Evolutionary conservation across 2,888 invertebrate genomes (phyloP).

Genomic region (Herminia tarsipennalis): DNA sequence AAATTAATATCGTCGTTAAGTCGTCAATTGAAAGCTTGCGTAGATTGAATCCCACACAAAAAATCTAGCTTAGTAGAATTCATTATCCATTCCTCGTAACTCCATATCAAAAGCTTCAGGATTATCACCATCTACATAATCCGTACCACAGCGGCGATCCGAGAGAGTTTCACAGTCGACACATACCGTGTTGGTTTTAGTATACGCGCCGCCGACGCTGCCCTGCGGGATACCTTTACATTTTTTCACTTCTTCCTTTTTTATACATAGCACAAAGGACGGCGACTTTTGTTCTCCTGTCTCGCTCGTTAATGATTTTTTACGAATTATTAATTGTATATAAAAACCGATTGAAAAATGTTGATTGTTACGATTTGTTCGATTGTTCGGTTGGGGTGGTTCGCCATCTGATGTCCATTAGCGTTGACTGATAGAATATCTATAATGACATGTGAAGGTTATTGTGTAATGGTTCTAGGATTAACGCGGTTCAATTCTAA

Average conservation of each 20-base stretch:
- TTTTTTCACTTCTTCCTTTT: slow-evolving; percentile 62
- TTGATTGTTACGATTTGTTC: slow-evolving; percentile 67
- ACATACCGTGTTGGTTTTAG: slow-evolving; percentile 78
- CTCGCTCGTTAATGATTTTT: slow-evolving; percentile 83
- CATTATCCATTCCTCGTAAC: slow-evolving; percentile 3
- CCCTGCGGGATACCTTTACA: slow-evolving; percentile 69
- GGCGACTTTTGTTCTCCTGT: slow-evolving; percentile 83
- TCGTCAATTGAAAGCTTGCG: too few relatives aligned
- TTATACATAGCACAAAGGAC: slow-evolving; percentile 77
- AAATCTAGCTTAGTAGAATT: background rate
- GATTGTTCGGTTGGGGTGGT: slow-evolving; percentile 46
- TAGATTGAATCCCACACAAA: too few relatives aligned
- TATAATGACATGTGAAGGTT: slow-evolving; percentile 37
- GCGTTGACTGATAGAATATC: slow-evolving; percentile 38
- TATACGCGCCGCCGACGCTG: slow-evolving; percentile 54
- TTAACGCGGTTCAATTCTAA: background rate
- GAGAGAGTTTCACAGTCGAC: slow-evolving; percentile 65
- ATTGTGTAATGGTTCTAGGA: slow-evolving; percentile 22
- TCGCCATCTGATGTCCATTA: slow-evolving; percentile 45
- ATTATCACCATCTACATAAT: slow-evolving; percentile 29
- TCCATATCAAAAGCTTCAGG: slow-evolving; percentile 10
- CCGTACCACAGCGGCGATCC: slow-evolving; percentile 44
- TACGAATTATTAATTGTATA: slow-evolving; percentile 84
- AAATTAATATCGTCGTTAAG: too few relatives aligned
- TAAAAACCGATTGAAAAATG: slow-evolving; percentile 81